These are phyloP conservation scores for Ispidina lecontei DNA, from an alignment of 2,797 vertebrate species.

Conservation along the genomic window DNA sequence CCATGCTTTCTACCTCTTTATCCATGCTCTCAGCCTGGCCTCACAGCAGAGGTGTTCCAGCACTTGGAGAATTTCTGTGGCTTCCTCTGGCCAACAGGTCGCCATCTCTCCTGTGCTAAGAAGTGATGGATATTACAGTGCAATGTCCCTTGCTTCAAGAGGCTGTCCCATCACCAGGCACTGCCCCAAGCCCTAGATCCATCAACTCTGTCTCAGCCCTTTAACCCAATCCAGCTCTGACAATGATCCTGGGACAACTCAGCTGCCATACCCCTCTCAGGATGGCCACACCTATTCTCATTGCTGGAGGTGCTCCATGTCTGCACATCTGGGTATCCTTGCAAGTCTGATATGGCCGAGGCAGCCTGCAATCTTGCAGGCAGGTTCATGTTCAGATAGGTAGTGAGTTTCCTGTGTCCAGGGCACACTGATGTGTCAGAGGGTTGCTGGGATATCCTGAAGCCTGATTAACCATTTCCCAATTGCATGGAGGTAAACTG, in stretches of 20 bases:
- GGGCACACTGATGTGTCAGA: background rate
- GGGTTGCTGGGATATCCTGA: background rate
- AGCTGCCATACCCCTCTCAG: background rate
- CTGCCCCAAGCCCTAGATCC: background rate
- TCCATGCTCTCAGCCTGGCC: background rate
- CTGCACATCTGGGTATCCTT: background rate
- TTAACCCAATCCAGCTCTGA: background rate
- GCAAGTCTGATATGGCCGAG: background rate
- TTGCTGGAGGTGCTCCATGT: background rate
- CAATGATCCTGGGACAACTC: background rate
- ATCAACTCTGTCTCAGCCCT: background rate
- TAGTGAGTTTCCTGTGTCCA: background rate
- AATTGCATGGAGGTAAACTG: background rate
- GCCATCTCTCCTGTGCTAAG: background rate
- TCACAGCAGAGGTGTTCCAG: background rate
- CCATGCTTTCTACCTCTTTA: background rate
- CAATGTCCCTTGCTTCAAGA: background rate
- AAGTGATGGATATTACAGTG: background rate
- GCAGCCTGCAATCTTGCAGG: background rate
- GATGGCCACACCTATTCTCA: fast-evolving
- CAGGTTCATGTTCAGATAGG: background rate
- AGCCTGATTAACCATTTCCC: background rate
- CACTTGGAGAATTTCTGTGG: no score
- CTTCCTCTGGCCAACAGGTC: background rate
- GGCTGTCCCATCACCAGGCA: background rate